Evolutionary conservation across 53 echinoderm and acorn worm species (phyloP).

Genomic region (Holothuria scabra): DNA sequence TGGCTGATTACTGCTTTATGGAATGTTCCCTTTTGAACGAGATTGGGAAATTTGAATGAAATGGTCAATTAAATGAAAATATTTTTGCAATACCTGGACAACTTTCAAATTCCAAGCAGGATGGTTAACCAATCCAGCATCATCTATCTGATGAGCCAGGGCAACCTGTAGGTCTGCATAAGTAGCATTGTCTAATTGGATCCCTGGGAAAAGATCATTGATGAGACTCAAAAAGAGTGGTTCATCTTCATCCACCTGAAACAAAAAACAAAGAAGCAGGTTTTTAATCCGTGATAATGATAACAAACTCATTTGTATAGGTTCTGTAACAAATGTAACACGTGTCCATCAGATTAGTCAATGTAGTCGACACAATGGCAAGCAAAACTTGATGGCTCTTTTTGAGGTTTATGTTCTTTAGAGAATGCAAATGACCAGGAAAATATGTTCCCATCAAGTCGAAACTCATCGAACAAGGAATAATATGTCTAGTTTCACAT

Average conservation of each 20-base stretch:
- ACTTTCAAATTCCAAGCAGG: conserved; percentile 99
- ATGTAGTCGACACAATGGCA: neutral
- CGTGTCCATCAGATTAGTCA: neutral
- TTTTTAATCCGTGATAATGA: neutral
- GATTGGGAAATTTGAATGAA: too few species aligned
- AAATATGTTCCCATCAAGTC: too few species aligned
- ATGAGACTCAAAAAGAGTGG: conserved; percentile 98
- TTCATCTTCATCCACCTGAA: conserved; percentile 97
- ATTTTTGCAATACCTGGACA: conserved; percentile 76
- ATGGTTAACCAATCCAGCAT: conserved; percentile 84
- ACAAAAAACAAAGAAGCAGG: neutral
- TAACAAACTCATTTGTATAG: neutral
- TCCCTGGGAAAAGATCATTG: conserved; percentile 99
- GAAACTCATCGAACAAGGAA: too few species aligned
- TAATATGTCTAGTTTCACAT: too few species aligned
- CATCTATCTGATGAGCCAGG: conserved; percentile 79
- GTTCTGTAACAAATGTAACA: neutral
- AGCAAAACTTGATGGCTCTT: too few species aligned
- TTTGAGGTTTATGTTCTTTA: too few species aligned
- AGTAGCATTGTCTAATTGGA: conserved; percentile 90
- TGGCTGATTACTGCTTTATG: too few species aligned
- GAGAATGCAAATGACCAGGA: too few species aligned
- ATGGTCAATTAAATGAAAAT: too few species aligned
- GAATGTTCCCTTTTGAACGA: too few species aligned
- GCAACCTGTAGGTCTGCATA: conserved; percentile 95